Conservation (phyloP, 2,113 vertebrate species). For the Charina bottae region DNA sequence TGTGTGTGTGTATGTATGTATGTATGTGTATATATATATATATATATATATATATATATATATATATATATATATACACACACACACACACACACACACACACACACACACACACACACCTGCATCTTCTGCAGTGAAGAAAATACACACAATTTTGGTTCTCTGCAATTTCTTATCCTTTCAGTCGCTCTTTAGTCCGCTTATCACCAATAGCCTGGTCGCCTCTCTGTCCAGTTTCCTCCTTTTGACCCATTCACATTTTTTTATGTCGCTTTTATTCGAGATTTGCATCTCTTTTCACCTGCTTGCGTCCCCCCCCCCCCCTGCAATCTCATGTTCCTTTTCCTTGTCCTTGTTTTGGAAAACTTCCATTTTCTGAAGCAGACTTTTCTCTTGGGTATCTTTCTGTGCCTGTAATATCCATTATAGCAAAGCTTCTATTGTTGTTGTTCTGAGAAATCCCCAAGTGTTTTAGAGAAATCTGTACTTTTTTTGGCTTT, state of each 20-base stretch:
- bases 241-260: background rate
- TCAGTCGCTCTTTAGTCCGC: background rate
- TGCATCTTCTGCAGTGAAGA: too few relatives aligned
- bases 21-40: too few relatives aligned
- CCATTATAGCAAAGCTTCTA: background rate
- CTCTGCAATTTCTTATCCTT: background rate
- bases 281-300: background rate
- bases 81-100: too few relatives aligned
- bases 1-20: too few relatives aligned
- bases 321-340: background rate
- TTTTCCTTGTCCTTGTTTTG: background rate
- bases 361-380: background rate
- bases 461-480: too few relatives aligned
- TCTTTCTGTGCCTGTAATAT: background rate
- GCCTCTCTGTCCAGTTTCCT: background rate
- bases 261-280: background rate
- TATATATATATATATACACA: too few relatives aligned
- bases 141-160: too few relatives aligned
- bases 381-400: background rate
- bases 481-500: too few relatives aligned
- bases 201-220: background rate
- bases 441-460: background rate
- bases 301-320: too few relatives aligned
- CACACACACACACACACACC: too few relatives aligned
- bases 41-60: too few relatives aligned